phyloP scores from a whole-genome alignment of 2,113 vertebrate species.

The Felis chaus region DNA sequence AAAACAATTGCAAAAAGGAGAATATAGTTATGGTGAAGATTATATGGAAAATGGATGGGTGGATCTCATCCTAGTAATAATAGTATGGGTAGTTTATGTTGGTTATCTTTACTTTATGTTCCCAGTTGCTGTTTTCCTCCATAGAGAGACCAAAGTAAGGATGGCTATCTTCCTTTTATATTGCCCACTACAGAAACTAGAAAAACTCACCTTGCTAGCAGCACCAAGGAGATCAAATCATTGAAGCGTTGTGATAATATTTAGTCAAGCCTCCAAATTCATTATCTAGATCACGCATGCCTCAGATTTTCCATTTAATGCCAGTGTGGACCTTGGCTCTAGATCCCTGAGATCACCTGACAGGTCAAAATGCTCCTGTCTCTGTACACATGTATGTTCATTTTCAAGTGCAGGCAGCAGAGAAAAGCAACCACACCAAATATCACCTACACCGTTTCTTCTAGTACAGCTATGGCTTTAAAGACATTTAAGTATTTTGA shows the following conservation, averaged over 20 bases:
- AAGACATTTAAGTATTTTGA: background rate
- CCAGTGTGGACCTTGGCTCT: background rate
- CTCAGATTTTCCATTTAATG: background rate
- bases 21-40: background rate
- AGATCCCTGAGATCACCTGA: background rate
- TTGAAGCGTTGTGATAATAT: background rate
- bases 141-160: background rate
- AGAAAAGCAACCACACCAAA: too few relatives aligned
- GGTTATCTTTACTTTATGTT: background rate
- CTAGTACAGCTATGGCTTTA: background rate
- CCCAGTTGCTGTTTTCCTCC: background rate
- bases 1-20: background rate
- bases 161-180: background rate
- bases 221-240: background rate
- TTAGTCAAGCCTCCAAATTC: background rate
- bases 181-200: background rate
- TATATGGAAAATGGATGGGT: background rate
- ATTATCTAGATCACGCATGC: background rate
- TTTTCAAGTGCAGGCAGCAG: background rate
- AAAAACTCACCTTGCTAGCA: background rate
- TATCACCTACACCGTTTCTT: background rate
- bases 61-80: background rate
- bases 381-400: background rate
- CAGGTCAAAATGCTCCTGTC: background rate
- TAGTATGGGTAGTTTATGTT: background rate